Evolutionary conservation across 2,113 vertebrate species (phyloP).

Genomic region (Fulica atra): DNA sequence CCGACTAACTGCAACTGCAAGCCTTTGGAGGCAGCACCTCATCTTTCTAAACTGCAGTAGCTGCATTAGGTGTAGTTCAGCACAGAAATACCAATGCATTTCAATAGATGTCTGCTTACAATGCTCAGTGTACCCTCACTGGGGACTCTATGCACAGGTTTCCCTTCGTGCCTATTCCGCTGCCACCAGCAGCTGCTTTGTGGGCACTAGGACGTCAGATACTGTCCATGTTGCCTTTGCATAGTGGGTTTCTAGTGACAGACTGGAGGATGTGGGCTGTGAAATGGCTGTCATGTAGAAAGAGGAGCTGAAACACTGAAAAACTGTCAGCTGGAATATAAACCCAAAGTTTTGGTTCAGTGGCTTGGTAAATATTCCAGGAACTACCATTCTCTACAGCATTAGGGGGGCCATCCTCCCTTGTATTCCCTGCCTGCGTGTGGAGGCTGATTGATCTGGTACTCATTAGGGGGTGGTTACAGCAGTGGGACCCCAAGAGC

Average conservation of each 20-base stretch:
- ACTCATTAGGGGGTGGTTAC: constrained; percentile 19
- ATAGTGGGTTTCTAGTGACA: background rate
- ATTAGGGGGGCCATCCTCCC: background rate
- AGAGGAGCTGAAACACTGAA: background rate
- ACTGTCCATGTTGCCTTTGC: background rate
- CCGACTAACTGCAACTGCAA: background rate
- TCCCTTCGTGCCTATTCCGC: background rate
- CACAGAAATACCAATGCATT: background rate
- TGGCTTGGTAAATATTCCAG: constrained; percentile 47
- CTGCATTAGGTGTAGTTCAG: background rate
- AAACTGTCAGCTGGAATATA: constrained; percentile 31
- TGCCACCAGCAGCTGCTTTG: background rate
- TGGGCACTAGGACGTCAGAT: background rate
- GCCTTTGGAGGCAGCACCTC: background rate
- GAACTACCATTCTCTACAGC: constrained; percentile 7
- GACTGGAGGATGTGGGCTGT: background rate
- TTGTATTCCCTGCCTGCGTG: background rate
- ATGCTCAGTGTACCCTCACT: background rate
- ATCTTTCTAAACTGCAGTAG: background rate
- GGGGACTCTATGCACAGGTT: background rate
- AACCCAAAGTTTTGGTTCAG: constrained; percentile 25
- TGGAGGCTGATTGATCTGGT: constrained; percentile 4
- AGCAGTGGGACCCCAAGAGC: background rate
- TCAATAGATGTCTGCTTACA: background rate
- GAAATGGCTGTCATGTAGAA: background rate